phyloP scores from a whole-genome alignment of 1,140 invertebrate genomes.

The Macrostomum lignano region DNA sequence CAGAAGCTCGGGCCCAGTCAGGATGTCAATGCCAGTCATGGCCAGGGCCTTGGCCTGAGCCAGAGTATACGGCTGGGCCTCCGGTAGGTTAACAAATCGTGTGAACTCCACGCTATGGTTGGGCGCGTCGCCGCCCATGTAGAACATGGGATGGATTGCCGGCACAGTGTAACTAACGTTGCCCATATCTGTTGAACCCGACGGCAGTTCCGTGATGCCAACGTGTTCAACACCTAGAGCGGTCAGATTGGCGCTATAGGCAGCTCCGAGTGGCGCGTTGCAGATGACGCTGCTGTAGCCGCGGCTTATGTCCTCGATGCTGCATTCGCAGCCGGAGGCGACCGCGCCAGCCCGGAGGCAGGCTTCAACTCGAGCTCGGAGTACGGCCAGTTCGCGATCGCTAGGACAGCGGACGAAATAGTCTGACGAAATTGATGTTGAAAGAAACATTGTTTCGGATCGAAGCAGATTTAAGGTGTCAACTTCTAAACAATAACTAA shows the following conservation, averaged over 20 bases:
- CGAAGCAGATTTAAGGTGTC: too few species aligned
- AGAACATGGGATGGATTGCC: slow-evolving; percentile 19
- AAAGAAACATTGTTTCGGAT: too few species aligned
- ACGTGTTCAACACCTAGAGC: slow-evolving; percentile 2
- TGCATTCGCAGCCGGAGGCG: too few species aligned
- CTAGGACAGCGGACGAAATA: too few species aligned
- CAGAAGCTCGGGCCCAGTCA: too few species aligned
- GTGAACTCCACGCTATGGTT: slow-evolving; percentile 19
- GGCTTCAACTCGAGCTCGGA: too few species aligned
- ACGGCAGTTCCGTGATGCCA: slow-evolving; percentile 1
- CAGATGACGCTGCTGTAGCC: slow-evolving; percentile 1
- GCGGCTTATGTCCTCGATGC: too few species aligned
- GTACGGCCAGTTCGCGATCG: too few species aligned
- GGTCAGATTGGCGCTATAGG: slow-evolving; percentile 3
- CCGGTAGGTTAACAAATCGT: too few species aligned
- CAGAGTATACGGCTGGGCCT: slow-evolving; percentile 13
- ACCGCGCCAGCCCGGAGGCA: too few species aligned
- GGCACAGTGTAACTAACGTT: slow-evolving; percentile 23
- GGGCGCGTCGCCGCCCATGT: slow-evolving; percentile 12
- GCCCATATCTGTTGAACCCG: slow-evolving; percentile 18
- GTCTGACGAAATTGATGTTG: too few species aligned
- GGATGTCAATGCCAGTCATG: slow-evolving; percentile 13
- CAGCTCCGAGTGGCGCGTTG: neutral
- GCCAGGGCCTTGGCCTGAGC: slow-evolving; percentile 14
- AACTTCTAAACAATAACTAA: too few species aligned